phyloP scores from a whole-genome alignment of 2,888 invertebrate species.

The Acrobeloides nanus region DNA sequence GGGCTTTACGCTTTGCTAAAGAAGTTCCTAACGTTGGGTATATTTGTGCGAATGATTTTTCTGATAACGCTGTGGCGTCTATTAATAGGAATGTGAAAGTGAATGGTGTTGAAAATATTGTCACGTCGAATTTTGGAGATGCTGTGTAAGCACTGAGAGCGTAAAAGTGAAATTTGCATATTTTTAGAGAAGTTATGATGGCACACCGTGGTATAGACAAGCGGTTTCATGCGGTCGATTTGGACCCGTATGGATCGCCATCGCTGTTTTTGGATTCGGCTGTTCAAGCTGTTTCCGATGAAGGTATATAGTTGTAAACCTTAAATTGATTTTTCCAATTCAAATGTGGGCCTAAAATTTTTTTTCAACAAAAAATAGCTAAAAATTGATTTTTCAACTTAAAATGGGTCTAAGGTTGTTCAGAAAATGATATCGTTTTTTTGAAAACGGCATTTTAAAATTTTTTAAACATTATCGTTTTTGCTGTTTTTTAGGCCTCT shows the following conservation, averaged over 20 bases:
- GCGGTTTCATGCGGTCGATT: conserved; percentile 79
- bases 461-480: conserved; percentile 6
- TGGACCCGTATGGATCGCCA: conserved; percentile 92
- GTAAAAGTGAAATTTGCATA: conserved; percentile 7
- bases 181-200: conserved; percentile 75
- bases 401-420: not conserved
- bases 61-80: conserved; percentile 72
- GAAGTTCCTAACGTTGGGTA: conserved; percentile 60
- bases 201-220: conserved; percentile 64
- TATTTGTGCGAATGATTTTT: conserved; percentile 63
- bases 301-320: too few relatives aligned
- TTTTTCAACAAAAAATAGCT: too few relatives aligned
- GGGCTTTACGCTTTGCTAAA: conserved; percentile 90
- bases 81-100: conserved; percentile 72
- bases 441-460: not conserved
- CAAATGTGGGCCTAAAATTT: too few relatives aligned
- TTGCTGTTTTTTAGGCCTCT: conserved; percentile 65
- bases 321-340: too few relatives aligned
- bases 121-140: conserved; percentile 74
- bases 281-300: conserved; percentile 60
- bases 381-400: conserved; percentile 1
- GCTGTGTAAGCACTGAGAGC: conserved; percentile 65
- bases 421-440: not conserved
- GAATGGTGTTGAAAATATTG: conserved; percentile 69
- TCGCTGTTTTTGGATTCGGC: conserved; percentile 82